Conservation (phyloP, 2,113 vertebrate genomes). For the Corydoras maculifer region DNA sequence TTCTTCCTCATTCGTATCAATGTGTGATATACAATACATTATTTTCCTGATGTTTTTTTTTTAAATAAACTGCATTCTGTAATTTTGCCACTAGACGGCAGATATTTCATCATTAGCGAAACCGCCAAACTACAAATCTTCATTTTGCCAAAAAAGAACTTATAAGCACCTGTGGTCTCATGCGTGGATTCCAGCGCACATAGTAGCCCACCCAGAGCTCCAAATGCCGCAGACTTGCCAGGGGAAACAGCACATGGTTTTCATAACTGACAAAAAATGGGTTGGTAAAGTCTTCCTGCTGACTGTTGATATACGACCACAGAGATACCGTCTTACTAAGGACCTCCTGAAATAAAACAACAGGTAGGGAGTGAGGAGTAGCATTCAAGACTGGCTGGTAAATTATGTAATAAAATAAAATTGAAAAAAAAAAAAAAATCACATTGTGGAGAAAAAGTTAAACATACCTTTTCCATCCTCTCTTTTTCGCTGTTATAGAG, state of each 20-base stretch:
- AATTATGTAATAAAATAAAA: no score
- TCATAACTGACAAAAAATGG: conserved; percentile 91
- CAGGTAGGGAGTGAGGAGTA: no score
- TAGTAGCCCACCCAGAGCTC: conserved; percentile 93
- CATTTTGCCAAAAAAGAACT: neutral
- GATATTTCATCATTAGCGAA: no score
- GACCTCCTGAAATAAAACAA: conserved; percentile 65
- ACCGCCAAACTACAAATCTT: no score
- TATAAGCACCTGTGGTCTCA: conserved; percentile 81
- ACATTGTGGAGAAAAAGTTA: no score
- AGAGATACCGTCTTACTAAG: conserved; percentile 77
- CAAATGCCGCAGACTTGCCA: conserved; percentile 85
- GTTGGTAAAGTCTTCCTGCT: conserved; percentile 88
- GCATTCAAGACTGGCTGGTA: no score
- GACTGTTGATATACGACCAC: conserved; percentile 95
- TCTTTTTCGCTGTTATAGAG: conserved; percentile 89
- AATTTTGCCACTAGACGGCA: no score
- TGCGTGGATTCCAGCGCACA: conserved; percentile 89
- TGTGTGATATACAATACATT: no score
- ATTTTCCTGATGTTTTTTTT: no score
- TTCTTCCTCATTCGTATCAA: no score
- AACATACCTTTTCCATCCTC: conserved; percentile 71
- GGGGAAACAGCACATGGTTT: conserved; percentile 85
- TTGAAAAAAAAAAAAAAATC: no score
- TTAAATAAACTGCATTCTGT: no score